These are phyloP conservation scores for Dicycla oo DNA, from an alignment of 2,888 invertebrate genomes.

Conservation along the genomic window DNA sequence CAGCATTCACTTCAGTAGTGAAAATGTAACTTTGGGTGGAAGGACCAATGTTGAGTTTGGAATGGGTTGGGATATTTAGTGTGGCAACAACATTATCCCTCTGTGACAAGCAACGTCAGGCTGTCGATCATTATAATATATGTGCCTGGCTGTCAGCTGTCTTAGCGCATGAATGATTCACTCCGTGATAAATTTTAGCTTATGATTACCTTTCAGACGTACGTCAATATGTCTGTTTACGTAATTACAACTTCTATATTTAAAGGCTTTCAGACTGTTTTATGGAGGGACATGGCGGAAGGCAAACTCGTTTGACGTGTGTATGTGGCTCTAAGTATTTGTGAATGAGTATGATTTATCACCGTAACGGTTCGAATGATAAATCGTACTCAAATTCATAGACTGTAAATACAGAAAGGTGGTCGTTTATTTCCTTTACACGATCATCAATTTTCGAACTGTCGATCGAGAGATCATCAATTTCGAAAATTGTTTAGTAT, in stretches of 20 bases:
- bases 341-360: slow-evolving; percentile 85
- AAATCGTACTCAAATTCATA: slow-evolving; percentile 81
- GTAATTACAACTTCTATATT: slow-evolving; percentile 86
- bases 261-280: slow-evolving; percentile 82
- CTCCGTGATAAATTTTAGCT: slow-evolving; percentile 90
- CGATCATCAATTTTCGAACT: slow-evolving; percentile 76
- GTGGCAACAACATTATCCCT: slow-evolving; percentile 89
- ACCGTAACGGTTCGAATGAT: slow-evolving; percentile 81
- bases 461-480: slow-evolving; percentile 67
- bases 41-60: slow-evolving; percentile 63
- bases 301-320: slow-evolving; percentile 78
- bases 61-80: slow-evolving; percentile 66
- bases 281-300: slow-evolving; percentile 81
- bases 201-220: slow-evolving; percentile 90
- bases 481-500: slow-evolving; percentile 64
- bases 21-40: slow-evolving; percentile 59
- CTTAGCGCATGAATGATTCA: slow-evolving; percentile 90
- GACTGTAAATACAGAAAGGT: slow-evolving; percentile 81
- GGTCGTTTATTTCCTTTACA: slow-evolving; percentile 78
- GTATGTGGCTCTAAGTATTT: slow-evolving; percentile 76
- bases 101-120: slow-evolving; percentile 89
- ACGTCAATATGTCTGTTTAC: slow-evolving; percentile 89
- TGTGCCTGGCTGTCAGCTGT: slow-evolving; percentile 90
- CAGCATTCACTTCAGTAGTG: slow-evolving; percentile 32
- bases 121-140: slow-evolving; percentile 90